Evolutionary conservation across 1,140 invertebrate genomes (phyloP), one percentile per base, ranked within the genome.

Genomic region (Lepidurus packardi): DNA sequence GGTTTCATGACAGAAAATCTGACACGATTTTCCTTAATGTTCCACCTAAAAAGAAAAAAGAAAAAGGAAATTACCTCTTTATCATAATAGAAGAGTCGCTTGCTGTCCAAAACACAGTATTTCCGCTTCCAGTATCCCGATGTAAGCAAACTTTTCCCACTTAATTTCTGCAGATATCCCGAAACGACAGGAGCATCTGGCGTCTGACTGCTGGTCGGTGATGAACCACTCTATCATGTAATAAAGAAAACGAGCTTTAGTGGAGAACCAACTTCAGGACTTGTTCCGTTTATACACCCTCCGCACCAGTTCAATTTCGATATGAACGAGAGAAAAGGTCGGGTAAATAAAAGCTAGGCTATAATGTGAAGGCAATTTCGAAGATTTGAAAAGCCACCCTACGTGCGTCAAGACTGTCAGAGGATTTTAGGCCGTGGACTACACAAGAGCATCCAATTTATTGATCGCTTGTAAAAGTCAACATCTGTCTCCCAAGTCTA

Each of bases 21-120:
- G 34, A 34, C 34, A 2, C 3, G 34, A 34, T 4, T 34, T 4
- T 34, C 34, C 3, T 34, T 34, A 34, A 34, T 4, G 4, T 34
- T 34, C 34, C 1, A 34, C 34, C 3, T 34, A 34, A 34, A 34
- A 34, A 34, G 3, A 34, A 79, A 0, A 21, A 73, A 44, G 34
- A 43, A 79, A 41, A 65, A 45, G 53, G 73, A 44, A 77, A 78
- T 81, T 80, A 83, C 83, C 77, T 84, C 82, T 16, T 81, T 82
- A 75, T 84, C 83, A 79, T 84, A 85, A 78, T 81, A 83, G 78
- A 82, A 85, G 44, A 85, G 82, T 73, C 82, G 81, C n/a, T 81
- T 82, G 41, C 81, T 81, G 78, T 82, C 81, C 5, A 85, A 80
- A 11, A 85, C 81, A 76, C 84, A 85, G 78, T 81, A 84, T 43